Evolutionary conservation across 2,888 invertebrate genomes (phyloP).

Genomic region (Tricholauxania praeusta): DNA sequence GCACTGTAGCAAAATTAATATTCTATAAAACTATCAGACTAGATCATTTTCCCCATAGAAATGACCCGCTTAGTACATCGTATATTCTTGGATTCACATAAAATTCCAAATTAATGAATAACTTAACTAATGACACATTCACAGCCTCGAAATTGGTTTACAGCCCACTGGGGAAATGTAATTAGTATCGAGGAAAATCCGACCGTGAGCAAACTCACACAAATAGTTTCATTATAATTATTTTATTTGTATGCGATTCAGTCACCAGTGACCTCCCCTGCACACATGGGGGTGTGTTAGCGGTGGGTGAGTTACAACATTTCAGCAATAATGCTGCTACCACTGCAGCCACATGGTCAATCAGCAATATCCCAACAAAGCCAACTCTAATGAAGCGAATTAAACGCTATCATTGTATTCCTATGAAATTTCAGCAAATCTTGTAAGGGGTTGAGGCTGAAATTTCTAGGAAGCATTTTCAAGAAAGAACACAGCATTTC

Average conservation of each 20-base stretch:
- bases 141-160: conserved; percentile 50
- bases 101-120: conserved; percentile 44
- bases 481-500: background rate
- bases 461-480: too few relatives aligned
- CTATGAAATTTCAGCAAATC: background rate
- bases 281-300: background rate
- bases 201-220: background rate
- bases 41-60: background rate
- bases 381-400: conserved; percentile 47
- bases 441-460: background rate
- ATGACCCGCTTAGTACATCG: conserved; percentile 3
- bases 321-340: background rate
- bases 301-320: background rate
- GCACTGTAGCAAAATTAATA: conserved; percentile 22
- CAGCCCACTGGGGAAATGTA: conserved; percentile 52
- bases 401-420: conserved; percentile 46
- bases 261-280: conserved; percentile 5
- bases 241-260: conserved; percentile 48
- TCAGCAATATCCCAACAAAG: conserved; percentile 41
- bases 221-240: conserved; percentile 45
- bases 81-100: conserved; percentile 8
- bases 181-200: conserved; percentile 42
- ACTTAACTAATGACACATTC: conserved; percentile 46
- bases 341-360: conserved; percentile 44
- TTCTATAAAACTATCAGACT: conserved; percentile 20